Base-by-base conservation (phyloP, 1,140 invertebrate genomes). In the Ericerus pela region DNA sequence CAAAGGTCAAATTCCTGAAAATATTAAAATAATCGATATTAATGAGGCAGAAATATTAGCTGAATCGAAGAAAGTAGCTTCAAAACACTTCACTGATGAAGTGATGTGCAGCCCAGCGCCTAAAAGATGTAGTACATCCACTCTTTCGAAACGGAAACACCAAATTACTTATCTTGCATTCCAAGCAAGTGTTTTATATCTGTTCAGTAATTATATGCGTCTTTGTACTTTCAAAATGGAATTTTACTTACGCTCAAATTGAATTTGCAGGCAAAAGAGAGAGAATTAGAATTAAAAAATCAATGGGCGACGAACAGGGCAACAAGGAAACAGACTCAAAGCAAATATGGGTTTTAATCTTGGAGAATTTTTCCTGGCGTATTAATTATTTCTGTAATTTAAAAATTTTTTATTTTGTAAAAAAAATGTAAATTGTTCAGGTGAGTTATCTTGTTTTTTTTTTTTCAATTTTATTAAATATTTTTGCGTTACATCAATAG, bases 161-260 rank as follows among this genome's bases (percentile, higher is more conserved):
- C 93, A 96, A 73, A 96, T 96, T 61, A 95, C 90, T 2, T 96
- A 96, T 70, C 75, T 96, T 55, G 91, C 92, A 8, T 85, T 88
- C 69, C 62, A 63, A 59, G 63, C 63, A 58, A 54, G 31, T 47
- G 11, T 22, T n/a, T 20, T 37, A 22, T 24, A 29, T 37, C 26
- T 24, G 22, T 10, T 22, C 26, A 6, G n/a, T 56, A 47, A 12
- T 18, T 37, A 41, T 41, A 20, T n/a, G 18, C 20, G 27, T 27
- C 20, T 26, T 55, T 5, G 3, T 55, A 12, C 41, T 6, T 26
- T 18, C 22, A 26, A 36, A 31, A 11, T 54, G 26, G 5, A 11
- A 11, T 11, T 16, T 10, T 10, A 18, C 26, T 52, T 6, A 52
- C 10, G 12, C 24, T 18, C 11, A 14, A 52, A 6, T 12, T 55